A percentile compares a stretch with the other conserved stretches of the same genome.
These are phyloP conservation scores for Chromobotia macracanthus DNA, from an alignment of 2,797 vertebrate genomes.

Conservation along the genomic window DNA sequence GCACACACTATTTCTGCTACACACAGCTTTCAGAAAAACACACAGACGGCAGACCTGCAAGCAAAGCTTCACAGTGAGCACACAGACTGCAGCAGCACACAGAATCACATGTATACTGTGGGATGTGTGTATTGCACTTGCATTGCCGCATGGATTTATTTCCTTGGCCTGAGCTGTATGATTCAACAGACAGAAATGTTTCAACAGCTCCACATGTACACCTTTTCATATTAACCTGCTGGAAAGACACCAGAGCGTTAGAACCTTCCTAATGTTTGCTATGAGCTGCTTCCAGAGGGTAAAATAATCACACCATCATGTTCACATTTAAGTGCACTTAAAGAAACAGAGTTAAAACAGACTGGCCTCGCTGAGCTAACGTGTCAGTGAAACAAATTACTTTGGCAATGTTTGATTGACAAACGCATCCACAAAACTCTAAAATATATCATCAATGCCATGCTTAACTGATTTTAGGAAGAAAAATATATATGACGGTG, in stretches of 20 bases:
- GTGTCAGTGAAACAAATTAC: constrained; percentile 46
- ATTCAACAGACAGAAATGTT: constrained; percentile 53
- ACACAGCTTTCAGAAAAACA: constrained; percentile 22
- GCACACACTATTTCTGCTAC: background rate
- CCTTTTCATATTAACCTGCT: constrained; percentile 51
- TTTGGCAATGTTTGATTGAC: constrained; percentile 27
- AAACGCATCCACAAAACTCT: constrained; percentile 11
- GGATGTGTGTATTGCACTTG: constrained; percentile 39
- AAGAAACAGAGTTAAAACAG: constrained; percentile 53
- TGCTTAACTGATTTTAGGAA: background rate
- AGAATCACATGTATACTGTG: background rate
- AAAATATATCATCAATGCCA: constrained; percentile 3
- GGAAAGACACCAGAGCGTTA: constrained; percentile 42
- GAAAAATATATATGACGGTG: background rate
- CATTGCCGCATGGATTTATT: constrained; percentile 46
- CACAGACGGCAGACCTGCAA: background rate
- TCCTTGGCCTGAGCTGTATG: constrained; percentile 37
- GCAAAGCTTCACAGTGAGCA: constrained; percentile 18
- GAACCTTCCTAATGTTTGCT: constrained; percentile 49
- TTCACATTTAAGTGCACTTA: constrained; percentile 56
- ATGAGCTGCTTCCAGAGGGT: constrained; percentile 51
- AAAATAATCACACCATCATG: constrained; percentile 51
- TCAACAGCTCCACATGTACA: constrained; percentile 52
- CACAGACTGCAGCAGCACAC: constrained; percentile 7
- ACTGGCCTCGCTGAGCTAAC: constrained; percentile 32